Evolutionary conservation across 2,888 invertebrate genomes (phyloP), one percentile per base, ranked within the genome.

Genomic region (Temnothorax rugatulus): DNA sequence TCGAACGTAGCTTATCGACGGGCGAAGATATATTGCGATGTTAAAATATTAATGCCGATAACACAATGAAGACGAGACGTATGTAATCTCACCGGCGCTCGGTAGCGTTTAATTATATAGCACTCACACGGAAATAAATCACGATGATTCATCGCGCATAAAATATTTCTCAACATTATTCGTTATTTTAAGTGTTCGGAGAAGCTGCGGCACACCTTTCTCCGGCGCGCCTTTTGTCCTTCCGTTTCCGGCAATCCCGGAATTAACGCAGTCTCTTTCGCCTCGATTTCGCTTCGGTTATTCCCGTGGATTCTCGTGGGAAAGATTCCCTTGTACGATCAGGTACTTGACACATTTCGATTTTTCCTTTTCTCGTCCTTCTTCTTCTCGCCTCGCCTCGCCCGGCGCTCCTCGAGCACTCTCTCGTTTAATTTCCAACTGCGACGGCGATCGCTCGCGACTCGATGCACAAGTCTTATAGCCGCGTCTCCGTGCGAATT

Each of bases 391-490:
- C 4, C 18, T 13, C 25, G 25, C 7, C 41, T 44, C 5, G 41
- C 11, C 57, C 50, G 18, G 25, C n/a, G 74, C n/a, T 34, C 34
- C 21, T 21, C n/a, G 13, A 21, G 44, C 15, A 21, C 18, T 21
- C 21, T 34, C n/a, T 34, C n/a, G 18, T 79, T 79, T 79, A 59
- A 73, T 73, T 59, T 79, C 13, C 59, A 79, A 29, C 44, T 13
- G 34, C 38, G n/a, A 21, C 57, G 52, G 13, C 52, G 77, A 77
- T 57, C 52, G 66, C 52, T 44, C 57, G 79, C 44, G 57, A 69
- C 57, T 47, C 71, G 47, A 50, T 73, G 74, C 79, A 38, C 74
- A 59, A 81, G 74, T 73, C 79, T 74, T 81, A 59, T 81, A 47
- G 74, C 9, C 25, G 21, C 74, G 38, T 59, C 34, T 25, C 21